Percentiles rank a stretch among this genome's conserved stretches.
phyloP scores from a whole-genome alignment of 2,113 vertebrate species.

The Garra rufa region DNA sequence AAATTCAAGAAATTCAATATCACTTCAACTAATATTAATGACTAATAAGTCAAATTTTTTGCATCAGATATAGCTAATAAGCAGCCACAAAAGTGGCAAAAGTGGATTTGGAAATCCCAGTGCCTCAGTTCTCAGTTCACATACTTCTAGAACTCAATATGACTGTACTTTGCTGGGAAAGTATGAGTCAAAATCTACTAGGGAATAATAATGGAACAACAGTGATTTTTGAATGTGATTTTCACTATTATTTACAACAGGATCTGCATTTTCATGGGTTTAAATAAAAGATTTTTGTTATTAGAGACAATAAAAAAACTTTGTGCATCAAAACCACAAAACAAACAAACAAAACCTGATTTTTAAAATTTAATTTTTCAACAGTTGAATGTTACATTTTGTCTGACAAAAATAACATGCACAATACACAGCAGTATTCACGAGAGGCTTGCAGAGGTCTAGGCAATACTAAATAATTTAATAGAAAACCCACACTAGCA shows the following conservation, averaged over 20 bases:
- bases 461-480: no score
- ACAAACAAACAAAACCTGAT: no score
- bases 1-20: not conserved
- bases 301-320: not conserved
- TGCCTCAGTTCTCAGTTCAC: not conserved
- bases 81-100: not conserved
- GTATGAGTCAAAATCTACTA: not conserved
- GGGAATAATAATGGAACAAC: not conserved
- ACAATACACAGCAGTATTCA: no score
- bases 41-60: not conserved
- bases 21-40: not conserved
- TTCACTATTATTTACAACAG: not conserved
- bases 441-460: no score
- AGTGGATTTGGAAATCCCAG: not conserved
- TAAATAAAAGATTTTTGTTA: not conserved
- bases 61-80: not conserved
- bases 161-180: not conserved
- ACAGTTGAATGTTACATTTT: no score
- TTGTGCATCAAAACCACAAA: no score
- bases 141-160: not conserved
- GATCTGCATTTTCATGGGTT: not conserved
- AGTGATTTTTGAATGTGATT: not conserved
- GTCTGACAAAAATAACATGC: no score
- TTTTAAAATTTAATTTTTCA: no score
- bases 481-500: no score